Evolutionary conservation across 2,888 invertebrate genomes (phyloP), one percentile per base, ranked within the genome.

Genomic region (Leucoptera coffeella): DNA sequence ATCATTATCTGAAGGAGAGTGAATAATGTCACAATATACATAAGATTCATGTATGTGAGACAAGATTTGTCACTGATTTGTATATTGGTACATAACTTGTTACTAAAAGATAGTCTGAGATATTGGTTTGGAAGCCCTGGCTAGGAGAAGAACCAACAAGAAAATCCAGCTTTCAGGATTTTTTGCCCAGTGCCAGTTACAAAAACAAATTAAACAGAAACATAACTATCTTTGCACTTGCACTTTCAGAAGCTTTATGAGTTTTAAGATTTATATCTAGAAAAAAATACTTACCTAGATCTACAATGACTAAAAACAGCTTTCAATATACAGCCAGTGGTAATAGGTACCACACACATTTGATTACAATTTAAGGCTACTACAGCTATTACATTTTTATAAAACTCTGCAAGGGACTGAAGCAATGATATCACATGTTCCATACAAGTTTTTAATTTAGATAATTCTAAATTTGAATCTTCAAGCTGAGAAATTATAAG

Each of bases 251-350:
- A n/a, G n/a, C n/a, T n/a, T n/a, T n/a, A n/a, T n/a, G n/a, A n/a
- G n/a, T n/a, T n/a, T n/a, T n/a, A n/a, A n/a, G n/a, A n/a, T n/a
- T n/a, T n/a, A n/a, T n/a, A n/a, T n/a, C n/a, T n/a, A n/a, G n/a
- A n/a, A n/a, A n/a, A n/a, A n/a, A n/a, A n/a, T n/a, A n/a, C 29
- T 34, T 39, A 73, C 73, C 74, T 74, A 20, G 69, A 51, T 35
- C 56, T 72, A 38, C 74, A 74, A 38, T 74, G 73, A 29, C 41
- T 43, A 35, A 73, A 73, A 14, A 73, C 54, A 28, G 43, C 38
- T 22, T 47, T 39, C 22, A 74, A 45, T 22, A 74, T 59, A 10
- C 41, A 40, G 11, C 55, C 57, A 4, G 60, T 51, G 3, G 41
- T 35, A 2, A 36, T 45, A 6, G 64, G 60, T 30, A 62, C 56